phyloP scores from a whole-genome alignment of 1,140 invertebrate species.

The Lucilia cuprina region DNA sequence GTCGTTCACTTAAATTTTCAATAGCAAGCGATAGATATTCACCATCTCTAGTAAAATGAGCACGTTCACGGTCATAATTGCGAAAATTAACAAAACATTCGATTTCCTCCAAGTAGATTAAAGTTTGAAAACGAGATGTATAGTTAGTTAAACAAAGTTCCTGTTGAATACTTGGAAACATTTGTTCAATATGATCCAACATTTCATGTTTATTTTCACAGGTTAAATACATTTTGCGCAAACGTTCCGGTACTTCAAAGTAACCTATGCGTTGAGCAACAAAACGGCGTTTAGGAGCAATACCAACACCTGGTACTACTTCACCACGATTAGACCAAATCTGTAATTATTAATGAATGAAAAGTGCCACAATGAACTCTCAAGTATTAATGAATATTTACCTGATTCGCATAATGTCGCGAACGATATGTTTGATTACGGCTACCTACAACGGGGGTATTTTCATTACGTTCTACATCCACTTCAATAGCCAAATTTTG shows the following conservation, averaged over 20 bases:
- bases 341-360: neutral
- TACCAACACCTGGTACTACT: constrained; percentile 67
- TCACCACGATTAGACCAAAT: constrained; percentile 50
- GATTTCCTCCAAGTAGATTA: constrained; percentile 84
- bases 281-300: constrained; percentile 62
- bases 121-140: constrained; percentile 70
- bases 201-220: constrained; percentile 58
- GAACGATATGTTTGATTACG: constrained; percentile 42
- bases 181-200: constrained; percentile 54
- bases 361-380: too few species aligned
- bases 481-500: neutral
- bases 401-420: constrained; percentile 50
- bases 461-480: neutral
- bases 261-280: constrained; percentile 62
- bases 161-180: constrained; percentile 64
- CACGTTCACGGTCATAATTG: constrained; percentile 74
- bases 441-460: neutral
- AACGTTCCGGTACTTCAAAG: constrained; percentile 68
- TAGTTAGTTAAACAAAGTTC: constrained; percentile 68
- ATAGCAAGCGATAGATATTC: constrained; percentile 80
- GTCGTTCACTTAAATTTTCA: constrained; percentile 80
- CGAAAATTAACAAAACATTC: constrained; percentile 70
- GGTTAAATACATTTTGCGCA: constrained; percentile 65
- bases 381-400: neutral
- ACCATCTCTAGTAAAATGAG: constrained; percentile 68